Base-by-base conservation (phyloP, 2,888 invertebrate genomes). In the Epinotia nisella region DNA sequence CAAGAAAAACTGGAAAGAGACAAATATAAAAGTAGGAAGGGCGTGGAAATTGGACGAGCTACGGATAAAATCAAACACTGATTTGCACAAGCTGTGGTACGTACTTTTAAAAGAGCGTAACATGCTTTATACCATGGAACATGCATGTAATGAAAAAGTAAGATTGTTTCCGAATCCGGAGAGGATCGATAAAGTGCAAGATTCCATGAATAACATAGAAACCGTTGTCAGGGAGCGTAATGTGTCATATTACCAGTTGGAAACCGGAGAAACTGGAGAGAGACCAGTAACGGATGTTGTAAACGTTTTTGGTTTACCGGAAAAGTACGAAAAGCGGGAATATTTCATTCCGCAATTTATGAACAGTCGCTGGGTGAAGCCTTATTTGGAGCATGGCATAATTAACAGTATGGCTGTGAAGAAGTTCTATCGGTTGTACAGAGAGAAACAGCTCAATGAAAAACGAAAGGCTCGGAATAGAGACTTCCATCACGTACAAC, bases 11-110 rank as follows among this genome's bases (percentile, higher is more conserved):
- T 99, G 98, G 98, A 95, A 95, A 45, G 95, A 95, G 86, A 90
- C 92, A 41, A 95, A 95, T 83, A 95, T 99, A 9, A 96, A 95
- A 91, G 95, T 95, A 67, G 98, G 99, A 3, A 94, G 99, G 79
- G 95, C 97, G 4, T 99, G 99, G 99, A 96, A 93, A 75, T 88
- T 94, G 71, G 98, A 98, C 77, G 99, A 99, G 88, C 92, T 99
- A 21, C 94, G 99, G 82, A 95, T 99, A 62, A 99, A 99, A 90
- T 98, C 98, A 61, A 99, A 99, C 86, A 94, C 96, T 65, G 99
- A 99, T 90, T 94, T 99, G 72, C 99, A 99, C 87, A 99, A 99
- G 92, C 91, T 99, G 74, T 99, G 99, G 99, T 99, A 94, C 83
- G 84, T 95, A 17, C 92, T 99, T 71, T 90, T 99, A 68, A 99